These are phyloP conservation scores for Brachyrhaphis roseni DNA, from an alignment of 2,797 vertebrate genomes.

Conservation along the genomic window DNA sequence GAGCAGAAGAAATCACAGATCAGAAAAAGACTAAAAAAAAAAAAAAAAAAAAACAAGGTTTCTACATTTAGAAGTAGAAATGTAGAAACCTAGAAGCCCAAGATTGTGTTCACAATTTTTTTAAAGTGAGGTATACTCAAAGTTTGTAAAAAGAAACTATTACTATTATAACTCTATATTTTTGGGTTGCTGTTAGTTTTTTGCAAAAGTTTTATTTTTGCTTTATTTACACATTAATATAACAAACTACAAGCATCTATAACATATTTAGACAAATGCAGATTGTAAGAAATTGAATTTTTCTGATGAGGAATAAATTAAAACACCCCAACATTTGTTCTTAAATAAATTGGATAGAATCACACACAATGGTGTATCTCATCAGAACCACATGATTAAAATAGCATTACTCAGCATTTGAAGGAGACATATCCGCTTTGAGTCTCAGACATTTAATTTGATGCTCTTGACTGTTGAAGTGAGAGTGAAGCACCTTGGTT, in stretches of 20 bases:
- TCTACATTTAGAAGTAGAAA: background rate
- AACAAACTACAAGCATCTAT: background rate
- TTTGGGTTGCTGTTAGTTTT: background rate
- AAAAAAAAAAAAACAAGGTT: constrained; percentile 3
- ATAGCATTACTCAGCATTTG: background rate
- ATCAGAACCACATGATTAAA: background rate
- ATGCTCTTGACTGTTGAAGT: background rate
- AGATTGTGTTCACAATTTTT: background rate
- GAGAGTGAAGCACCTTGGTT: background rate
- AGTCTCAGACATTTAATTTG: background rate
- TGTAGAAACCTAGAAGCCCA: too few relatives aligned
- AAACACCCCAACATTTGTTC: background rate
- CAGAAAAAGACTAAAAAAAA: background rate
- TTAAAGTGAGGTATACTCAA: background rate
- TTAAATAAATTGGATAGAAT: background rate
- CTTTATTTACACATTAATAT: background rate
- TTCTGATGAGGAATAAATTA: constrained; percentile 1
- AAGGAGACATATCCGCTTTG: background rate
- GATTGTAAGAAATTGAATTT: background rate
- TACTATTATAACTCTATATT: background rate
- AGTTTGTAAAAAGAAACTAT: background rate
- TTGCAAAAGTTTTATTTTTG: background rate
- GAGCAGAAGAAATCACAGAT: constrained; percentile 36
- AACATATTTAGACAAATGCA: background rate
- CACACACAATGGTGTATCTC: background rate